Evolutionary conservation across 1,140 invertebrate genomes (phyloP).

Genomic region (Cherax destructor): DNA sequence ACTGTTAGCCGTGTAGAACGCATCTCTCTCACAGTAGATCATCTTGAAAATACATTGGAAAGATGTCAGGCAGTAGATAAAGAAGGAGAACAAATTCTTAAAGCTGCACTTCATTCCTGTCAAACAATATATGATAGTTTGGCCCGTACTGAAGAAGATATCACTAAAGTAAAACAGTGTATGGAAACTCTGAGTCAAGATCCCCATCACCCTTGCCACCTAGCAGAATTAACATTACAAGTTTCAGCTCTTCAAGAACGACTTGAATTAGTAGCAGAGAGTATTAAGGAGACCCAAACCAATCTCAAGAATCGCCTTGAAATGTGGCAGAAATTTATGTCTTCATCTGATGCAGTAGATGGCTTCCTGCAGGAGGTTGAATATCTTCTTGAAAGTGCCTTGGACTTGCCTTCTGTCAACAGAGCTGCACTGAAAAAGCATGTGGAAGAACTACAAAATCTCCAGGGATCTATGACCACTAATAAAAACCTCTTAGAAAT

Average conservation of each 20-base stretch:
- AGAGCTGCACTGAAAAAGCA: conserved; percentile 58
- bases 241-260: conserved; percentile 51
- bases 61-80: conserved; percentile 69
- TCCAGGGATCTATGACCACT: conserved; percentile 81
- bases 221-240: conserved; percentile 60
- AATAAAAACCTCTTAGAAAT: conserved; percentile 84
- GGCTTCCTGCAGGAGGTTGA: conserved; percentile 69
- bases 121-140: conserved; percentile 68
- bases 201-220: conserved; percentile 70
- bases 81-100: conserved; percentile 70
- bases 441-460: conserved; percentile 76
- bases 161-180: conserved; percentile 66
- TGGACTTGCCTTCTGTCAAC: conserved; percentile 67
- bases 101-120: conserved; percentile 70
- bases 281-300: conserved; percentile 65
- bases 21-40: conserved; percentile 70
- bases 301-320: conserved; percentile 68
- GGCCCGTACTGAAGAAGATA: conserved; percentile 66
- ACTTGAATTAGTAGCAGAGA: conserved; percentile 56
- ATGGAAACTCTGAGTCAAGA: conserved; percentile 68
- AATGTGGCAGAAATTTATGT: conserved; percentile 71
- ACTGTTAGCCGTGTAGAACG: conserved; percentile 69
- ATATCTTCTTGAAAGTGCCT: conserved; percentile 68
- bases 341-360: conserved; percentile 70
- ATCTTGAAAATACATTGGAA: conserved; percentile 68